Evolutionary conservation across 2,113 vertebrate genomes (phyloP).

Genomic region (Phalacrocorax brasilianus): DNA sequence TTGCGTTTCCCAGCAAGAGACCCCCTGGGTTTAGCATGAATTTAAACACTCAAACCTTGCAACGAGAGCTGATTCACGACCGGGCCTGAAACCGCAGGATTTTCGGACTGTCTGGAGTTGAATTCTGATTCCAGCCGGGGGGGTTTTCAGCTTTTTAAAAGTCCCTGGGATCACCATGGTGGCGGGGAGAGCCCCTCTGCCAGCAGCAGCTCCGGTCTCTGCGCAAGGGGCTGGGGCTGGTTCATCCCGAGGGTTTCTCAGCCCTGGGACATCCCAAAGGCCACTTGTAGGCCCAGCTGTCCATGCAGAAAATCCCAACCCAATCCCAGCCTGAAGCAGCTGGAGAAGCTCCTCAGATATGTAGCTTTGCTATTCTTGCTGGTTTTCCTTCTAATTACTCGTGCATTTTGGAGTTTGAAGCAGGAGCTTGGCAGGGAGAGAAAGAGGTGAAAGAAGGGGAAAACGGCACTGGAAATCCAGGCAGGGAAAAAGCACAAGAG

Average conservation of each 20-base stretch:
- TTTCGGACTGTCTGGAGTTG: background rate
- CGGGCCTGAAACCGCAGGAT: background rate
- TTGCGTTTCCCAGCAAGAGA: background rate
- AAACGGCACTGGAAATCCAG: background rate
- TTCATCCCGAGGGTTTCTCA: background rate
- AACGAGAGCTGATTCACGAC: background rate
- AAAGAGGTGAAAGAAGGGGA: background rate
- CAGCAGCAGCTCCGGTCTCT: background rate
- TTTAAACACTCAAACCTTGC: slow-evolving; percentile 35
- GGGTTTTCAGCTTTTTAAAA: background rate
- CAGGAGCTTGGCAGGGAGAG: background rate
- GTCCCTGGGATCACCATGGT: background rate
- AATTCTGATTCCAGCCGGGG: background rate
- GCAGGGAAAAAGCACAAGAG: background rate
- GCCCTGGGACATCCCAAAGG: background rate
- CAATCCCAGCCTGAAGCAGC: background rate
- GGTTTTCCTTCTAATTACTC: background rate
- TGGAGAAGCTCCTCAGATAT: background rate
- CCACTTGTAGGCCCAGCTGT: background rate
- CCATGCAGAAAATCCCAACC: background rate
- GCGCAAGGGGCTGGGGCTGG: background rate
- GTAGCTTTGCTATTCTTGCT: background rate
- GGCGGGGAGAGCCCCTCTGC: background rate
- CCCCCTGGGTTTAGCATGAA: background rate
- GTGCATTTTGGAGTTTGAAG: background rate